Evolutionary conservation across 1,140 invertebrate species (phyloP), one percentile per base, ranked within the genome.

Genomic region (Zophobas atratus): DNA sequence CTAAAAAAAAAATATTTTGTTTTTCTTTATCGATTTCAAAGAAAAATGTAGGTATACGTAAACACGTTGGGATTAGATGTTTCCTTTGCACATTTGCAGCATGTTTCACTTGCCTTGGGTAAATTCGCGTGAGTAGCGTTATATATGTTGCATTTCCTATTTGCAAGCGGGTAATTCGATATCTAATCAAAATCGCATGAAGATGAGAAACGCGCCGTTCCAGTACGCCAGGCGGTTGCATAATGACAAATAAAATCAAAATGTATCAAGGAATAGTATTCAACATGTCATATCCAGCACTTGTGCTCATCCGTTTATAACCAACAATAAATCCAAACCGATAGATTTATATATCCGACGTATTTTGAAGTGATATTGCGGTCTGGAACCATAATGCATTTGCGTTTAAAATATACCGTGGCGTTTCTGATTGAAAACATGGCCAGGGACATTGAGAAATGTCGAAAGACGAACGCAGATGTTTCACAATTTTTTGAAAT

Each of bases 161-260:
- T 67, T 67, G 60, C 60, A 67, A 41, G 38, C 32, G 43, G 43
- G 57, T 67, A 67, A 67, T 67, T 43, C 60, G 39, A 67, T 67
- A 67, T 32, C 38, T 43, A 67, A 67, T 67, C 60, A 67, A 67
- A 67, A 43, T 43, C 57, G 35, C 55, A 57, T 57, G 55, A 33
- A 34, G 49, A 4, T 20, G 49, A 51, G 49, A 2, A 35, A 57
- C 55, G 8, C 55, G 60, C 33, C 49, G 38, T 1, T 2, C 33
- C 41, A 67, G 60, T 43, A 67, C 36, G 8, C n/a, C 57, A 38
- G 8, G 6, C 35, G 57, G 36, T 8, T 63, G 57, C 57, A 63
- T 63, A 67, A 67, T 43, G 60, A 67, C 39, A 67, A 67, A 67
- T 48, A 32, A 41, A 67, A 67, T 43, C 38, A 67, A 43, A 43